Evolutionary conservation across 2,888 invertebrate species (phyloP).

Genomic region (Timema podura): DNA sequence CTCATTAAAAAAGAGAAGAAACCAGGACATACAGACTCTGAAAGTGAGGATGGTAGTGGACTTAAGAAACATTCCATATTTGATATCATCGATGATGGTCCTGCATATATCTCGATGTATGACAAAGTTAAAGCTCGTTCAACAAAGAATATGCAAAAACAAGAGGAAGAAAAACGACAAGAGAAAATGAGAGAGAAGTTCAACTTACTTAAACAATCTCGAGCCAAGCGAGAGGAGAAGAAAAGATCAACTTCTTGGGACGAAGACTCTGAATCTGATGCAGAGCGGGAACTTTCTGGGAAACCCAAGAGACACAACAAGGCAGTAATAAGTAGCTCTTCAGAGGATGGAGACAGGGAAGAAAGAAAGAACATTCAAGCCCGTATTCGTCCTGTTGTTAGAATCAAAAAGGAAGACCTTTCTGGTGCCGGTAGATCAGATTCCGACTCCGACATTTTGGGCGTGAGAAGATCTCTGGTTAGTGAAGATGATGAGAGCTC

Average conservation of each 20-base stretch:
- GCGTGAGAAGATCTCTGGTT: conserved; percentile 34
- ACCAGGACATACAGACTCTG: conserved; percentile 52
- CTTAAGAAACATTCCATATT: conserved; percentile 89
- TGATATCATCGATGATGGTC: conserved; percentile 83
- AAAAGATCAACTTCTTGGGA: conserved; percentile 86
- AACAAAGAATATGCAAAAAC: conserved; percentile 89
- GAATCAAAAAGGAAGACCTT: conserved; percentile 28
- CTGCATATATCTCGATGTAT: conserved; percentile 94
- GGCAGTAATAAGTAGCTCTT: conserved; percentile 52
- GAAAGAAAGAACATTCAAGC: conserved; percentile 19
- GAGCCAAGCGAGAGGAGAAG: conserved; percentile 84
- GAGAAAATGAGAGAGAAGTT: conserved; percentile 88
- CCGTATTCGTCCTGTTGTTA: conserved; percentile 19
- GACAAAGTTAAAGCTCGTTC: conserved; percentile 94
- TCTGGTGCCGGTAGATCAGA: conserved; percentile 28
- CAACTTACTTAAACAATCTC: conserved; percentile 80
- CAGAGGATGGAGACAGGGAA: conserved; percentile 50
- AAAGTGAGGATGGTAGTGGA: conserved; percentile 49
- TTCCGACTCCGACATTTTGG: conserved; percentile 29
- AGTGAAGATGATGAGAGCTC: conserved; percentile 27
- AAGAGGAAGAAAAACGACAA: conserved; percentile 81
- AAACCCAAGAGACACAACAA: conserved; percentile 38
- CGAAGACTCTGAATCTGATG: conserved; percentile 68
- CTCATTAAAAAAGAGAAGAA: conserved; percentile 38
- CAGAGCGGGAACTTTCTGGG: conserved; percentile 38